Evolutionary conservation across 2,888 invertebrate genomes (phyloP).

Genomic region (Dioctria linearis): DNA sequence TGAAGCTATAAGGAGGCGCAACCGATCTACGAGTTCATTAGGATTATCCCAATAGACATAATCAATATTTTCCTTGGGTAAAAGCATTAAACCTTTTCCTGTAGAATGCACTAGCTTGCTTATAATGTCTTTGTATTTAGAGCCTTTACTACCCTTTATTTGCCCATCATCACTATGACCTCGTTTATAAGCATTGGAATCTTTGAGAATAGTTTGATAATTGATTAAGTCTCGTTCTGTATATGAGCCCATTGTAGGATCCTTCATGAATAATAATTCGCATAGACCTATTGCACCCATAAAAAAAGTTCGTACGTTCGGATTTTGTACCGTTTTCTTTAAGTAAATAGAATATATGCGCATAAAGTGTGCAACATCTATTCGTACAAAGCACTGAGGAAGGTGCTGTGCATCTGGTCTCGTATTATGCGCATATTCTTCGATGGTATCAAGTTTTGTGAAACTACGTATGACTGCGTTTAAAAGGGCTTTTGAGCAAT

Average conservation of each 20-base stretch:
- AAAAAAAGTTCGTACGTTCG: no score
- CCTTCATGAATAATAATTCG: conserved; percentile 44
- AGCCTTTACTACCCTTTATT: conserved; percentile 39
- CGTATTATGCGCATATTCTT: no score
- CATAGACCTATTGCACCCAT: no score
- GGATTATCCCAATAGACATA: conserved; percentile 63
- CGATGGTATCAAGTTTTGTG: no score
- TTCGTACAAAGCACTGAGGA: no score
- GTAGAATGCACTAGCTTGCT: neutral
- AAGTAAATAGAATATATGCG: no score
- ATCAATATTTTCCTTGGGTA: conserved; percentile 36
- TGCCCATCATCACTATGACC: conserved; percentile 8
- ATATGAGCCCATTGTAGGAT: conserved; percentile 6
- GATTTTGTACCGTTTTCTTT: no score
- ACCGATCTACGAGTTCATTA: conserved; percentile 64
- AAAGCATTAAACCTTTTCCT: conserved; percentile 21
- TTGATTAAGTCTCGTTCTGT: neutral
- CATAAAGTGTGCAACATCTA: no score
- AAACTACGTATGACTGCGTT: no score
- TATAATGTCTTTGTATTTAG: conserved; percentile 43
- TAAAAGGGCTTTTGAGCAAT: no score
- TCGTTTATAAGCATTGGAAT: conserved; percentile 21
- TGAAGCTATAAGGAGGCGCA: conserved; percentile 60
- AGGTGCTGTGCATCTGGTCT: no score
- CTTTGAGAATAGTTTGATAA: conserved; percentile 39